A percentile compares a stretch with the other conserved stretches of the same genome.
These are phyloP conservation scores for Galago senegalensis DNA, from an alignment of 2,797 vertebrate genomes.

Conservation along the genomic window DNA sequence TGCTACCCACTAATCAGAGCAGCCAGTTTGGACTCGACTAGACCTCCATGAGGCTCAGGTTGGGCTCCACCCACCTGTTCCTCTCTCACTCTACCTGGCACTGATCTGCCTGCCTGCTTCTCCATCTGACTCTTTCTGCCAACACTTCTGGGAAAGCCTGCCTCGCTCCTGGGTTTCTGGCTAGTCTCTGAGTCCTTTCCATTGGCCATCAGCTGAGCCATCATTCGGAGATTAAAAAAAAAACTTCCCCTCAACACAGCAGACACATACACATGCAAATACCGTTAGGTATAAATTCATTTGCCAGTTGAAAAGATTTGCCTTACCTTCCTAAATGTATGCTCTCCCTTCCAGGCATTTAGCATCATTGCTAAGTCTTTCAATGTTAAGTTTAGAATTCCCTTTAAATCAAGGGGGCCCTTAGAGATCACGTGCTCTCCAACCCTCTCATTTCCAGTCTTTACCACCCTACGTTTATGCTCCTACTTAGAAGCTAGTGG, in stretches of 20 bases:
- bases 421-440: constrained; percentile 50
- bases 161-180: constrained; percentile 54
- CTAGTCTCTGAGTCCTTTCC: constrained; percentile 63
- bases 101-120: not conserved
- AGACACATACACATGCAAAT: not conserved
- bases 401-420: constrained; percentile 61
- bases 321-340: constrained; percentile 42
- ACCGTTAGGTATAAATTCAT: not conserved
- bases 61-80: not conserved
- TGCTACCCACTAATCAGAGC: not conserved
- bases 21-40: not conserved
- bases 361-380: constrained; percentile 50
- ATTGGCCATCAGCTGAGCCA: constrained; percentile 55
- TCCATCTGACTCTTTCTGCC: constrained; percentile 62
- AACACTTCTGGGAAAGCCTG: constrained; percentile 72
- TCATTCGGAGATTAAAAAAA: constrained; percentile 39
- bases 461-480: constrained; percentile 63
- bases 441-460: constrained; percentile 64
- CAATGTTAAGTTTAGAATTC: constrained; percentile 51
- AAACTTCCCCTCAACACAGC: not conserved
- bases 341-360: constrained; percentile 14
- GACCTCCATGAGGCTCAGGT: not conserved
- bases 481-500: constrained; percentile 67
- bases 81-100: constrained; percentile 29
- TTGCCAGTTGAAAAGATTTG: constrained; percentile 32